Evolutionary conservation across 2,797 vertebrate genomes (phyloP).

Genomic region (Micrastur ruficollis): DNA sequence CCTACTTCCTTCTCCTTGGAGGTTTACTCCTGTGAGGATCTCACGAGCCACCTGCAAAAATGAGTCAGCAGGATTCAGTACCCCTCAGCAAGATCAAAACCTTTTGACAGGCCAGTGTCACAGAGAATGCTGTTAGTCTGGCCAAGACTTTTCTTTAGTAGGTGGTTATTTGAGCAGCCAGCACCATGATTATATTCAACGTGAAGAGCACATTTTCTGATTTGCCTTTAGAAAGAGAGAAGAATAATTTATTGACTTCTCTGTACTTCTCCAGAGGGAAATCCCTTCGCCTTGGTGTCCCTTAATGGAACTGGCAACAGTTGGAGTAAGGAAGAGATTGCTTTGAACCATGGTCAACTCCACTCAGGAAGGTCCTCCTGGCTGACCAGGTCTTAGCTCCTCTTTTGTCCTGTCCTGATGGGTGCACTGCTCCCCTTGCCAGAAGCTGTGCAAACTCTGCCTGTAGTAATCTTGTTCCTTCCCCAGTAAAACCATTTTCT

Average conservation of each 20-base stretch:
- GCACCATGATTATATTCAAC: background rate
- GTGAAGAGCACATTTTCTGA: background rate
- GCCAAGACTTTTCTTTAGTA: background rate
- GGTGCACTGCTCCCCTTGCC: background rate
- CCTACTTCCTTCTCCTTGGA: background rate
- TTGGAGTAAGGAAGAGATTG: background rate
- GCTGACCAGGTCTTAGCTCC: background rate
- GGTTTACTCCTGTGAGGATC: background rate
- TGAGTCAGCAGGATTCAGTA: background rate
- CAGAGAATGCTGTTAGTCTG: background rate
- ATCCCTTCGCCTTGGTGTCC: background rate
- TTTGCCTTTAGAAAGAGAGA: background rate
- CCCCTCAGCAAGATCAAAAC: background rate
- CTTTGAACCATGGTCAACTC: background rate
- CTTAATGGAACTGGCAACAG: background rate
- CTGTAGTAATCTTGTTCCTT: background rate
- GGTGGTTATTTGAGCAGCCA: background rate
- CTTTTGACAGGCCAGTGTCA: background rate
- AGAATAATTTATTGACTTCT: background rate
- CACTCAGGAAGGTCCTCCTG: background rate
- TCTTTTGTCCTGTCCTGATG: background rate
- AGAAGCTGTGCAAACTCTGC: background rate
- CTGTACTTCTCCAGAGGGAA: background rate
- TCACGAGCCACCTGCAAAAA: background rate
- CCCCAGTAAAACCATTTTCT: background rate